phyloP scores from a whole-genome alignment of 1,140 invertebrate species.

The Acromyrmex echinatior region DNA sequence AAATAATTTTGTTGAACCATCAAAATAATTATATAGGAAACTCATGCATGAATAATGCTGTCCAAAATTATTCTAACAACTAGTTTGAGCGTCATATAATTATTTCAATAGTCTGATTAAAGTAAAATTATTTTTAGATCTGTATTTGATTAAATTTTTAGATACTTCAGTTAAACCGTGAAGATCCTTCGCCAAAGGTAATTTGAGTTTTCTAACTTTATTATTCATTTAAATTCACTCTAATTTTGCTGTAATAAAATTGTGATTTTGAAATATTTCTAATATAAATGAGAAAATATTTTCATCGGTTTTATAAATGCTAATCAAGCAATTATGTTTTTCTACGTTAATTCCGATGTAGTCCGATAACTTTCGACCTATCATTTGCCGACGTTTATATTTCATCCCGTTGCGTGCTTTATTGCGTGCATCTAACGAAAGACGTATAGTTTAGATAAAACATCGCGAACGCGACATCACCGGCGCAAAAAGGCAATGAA shows the following conservation, averaged over 20 bases:
- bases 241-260: neutral
- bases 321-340: neutral
- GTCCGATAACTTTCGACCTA: slow-evolving; percentile 23
- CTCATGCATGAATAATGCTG: too few species aligned
- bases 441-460: slow-evolving; percentile 65
- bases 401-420: slow-evolving; percentile 24
- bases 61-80: too few species aligned
- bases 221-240: neutral
- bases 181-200: neutral
- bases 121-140: too few species aligned
- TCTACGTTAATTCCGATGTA: neutral
- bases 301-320: neutral
- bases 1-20: too few species aligned
- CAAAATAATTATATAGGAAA: too few species aligned
- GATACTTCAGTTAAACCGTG: too few species aligned
- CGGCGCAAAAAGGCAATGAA: slow-evolving; percentile 68
- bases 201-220: neutral
- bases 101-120: too few species aligned
- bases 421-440: slow-evolving; percentile 61
- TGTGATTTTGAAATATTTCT: neutral
- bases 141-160: too few species aligned
- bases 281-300: neutral
- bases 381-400: slow-evolving; percentile 42
- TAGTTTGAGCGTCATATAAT: too few species aligned
- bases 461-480: slow-evolving; percentile 59